These are phyloP conservation scores for Hyalella azteca DNA, from an alignment of 2,888 invertebrate genomes.

Conservation along the genomic window DNA sequence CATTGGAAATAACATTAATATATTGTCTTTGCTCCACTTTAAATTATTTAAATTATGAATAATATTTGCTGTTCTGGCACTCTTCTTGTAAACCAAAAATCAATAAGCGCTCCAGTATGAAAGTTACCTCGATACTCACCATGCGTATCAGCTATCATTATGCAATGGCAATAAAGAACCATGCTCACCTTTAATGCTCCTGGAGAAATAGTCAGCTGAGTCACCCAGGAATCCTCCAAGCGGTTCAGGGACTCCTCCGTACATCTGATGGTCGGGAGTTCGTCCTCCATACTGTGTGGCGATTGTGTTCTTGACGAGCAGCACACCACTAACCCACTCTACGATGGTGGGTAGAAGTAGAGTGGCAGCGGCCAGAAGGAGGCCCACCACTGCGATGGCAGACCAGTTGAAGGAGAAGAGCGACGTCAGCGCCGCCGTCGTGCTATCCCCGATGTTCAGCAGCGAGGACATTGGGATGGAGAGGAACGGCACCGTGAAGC, in stretches of 20 bases:
- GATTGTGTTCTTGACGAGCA: background rate
- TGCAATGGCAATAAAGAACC: background rate
- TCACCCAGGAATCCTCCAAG: no score
- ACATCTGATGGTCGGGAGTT: no score
- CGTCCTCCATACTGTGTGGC: background rate
- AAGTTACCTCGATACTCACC: no score
- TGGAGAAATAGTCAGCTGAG: background rate
- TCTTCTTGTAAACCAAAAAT: no score
- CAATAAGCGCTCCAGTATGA: no score
- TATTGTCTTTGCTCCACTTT: no score
- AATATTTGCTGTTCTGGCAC: no score
- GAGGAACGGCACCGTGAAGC: constrained; percentile 59
- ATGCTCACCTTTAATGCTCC: constrained; percentile 11
- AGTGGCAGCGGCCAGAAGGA: constrained; percentile 32
- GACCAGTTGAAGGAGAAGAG: constrained; percentile 53
- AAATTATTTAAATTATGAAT: no score
- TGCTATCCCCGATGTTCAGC: constrained; percentile 42
- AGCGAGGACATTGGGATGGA: constrained; percentile 53
- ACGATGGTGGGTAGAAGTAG: constrained; percentile 51
- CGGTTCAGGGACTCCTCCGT: no score
- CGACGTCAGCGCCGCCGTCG: constrained; percentile 42
- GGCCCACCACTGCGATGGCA: constrained; percentile 41
- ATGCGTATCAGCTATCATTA: background rate
- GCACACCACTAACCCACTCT: background rate
- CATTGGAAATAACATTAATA: no score